A percentile compares a stretch with the other conserved stretches of the same genome.
Conservation (phyloP, 2,888 invertebrate genomes). For the Drosophila paranaensis region DNA sequence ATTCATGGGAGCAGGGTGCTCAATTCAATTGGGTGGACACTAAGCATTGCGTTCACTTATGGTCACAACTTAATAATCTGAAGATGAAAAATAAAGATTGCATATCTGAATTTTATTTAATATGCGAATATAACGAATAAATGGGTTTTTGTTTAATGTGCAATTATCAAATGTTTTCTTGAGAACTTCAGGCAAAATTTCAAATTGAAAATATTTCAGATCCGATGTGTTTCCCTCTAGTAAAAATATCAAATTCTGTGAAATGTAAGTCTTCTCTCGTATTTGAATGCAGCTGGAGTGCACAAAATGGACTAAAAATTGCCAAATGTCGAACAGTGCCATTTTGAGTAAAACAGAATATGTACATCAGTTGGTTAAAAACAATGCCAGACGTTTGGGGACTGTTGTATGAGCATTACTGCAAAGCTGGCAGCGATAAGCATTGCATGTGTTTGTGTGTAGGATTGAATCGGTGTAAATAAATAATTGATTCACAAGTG, state of each 20-base stretch:
- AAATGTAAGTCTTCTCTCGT: not conserved
- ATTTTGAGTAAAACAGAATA: slow-evolving; percentile 28
- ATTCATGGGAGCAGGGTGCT: no score
- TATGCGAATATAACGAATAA: no score
- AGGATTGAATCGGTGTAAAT: slow-evolving; percentile 12
- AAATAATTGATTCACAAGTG: slow-evolving; percentile 18
- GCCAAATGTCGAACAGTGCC: slow-evolving; percentile 3
- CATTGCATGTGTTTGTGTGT: not conserved
- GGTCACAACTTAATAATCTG: no score
- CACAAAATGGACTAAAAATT: not conserved
- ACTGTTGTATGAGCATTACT: slow-evolving; percentile 10
- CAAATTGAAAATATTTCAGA: not conserved
- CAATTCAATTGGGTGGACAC: no score
- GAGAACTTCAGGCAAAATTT: not conserved
- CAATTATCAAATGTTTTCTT: not conserved
- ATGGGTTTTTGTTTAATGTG: no score
- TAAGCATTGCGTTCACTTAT: no score
- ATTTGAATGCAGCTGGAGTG: not conserved
- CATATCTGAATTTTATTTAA: no score
- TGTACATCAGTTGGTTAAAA: slow-evolving; percentile 20
- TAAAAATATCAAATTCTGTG: no score
- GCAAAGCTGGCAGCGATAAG: not conserved
- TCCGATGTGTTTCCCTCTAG: no score
- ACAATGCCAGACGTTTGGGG: slow-evolving; percentile 31
- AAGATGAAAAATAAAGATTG: no score